Conservation (phyloP, 2,888 invertebrate genomes). For the Aradus depressus region DNA sequence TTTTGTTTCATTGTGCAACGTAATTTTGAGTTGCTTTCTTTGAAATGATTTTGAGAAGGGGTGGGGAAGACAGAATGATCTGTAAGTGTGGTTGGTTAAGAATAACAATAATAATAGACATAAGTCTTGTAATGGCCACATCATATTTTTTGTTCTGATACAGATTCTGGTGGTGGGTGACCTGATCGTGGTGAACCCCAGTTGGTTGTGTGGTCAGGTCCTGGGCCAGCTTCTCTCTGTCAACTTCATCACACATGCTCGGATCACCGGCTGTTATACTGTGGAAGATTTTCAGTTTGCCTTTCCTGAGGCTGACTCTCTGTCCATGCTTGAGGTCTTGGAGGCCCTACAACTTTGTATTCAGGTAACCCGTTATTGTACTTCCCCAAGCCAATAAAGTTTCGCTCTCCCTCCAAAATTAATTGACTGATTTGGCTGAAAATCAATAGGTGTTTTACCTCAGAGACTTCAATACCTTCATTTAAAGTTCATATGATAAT, state of each 20-base stretch:
- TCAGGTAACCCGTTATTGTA: slow-evolving; percentile 43
- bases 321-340: slow-evolving; percentile 53
- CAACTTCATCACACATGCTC: slow-evolving; percentile 42
- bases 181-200: slow-evolving; percentile 51
- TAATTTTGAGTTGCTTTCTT: too few relatives aligned
- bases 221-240: slow-evolving; percentile 53
- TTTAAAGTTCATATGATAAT: too few relatives aligned
- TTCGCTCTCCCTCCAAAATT: too few relatives aligned
- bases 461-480: too few relatives aligned
- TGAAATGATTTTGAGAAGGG: too few relatives aligned
- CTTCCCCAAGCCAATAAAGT: too few relatives aligned
- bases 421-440: too few relatives aligned
- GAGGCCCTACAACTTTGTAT: slow-evolving; percentile 60
- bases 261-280: slow-evolving; percentile 57
- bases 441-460: too few relatives aligned
- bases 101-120: neutral
- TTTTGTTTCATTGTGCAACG: too few relatives aligned
- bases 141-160: neutral
- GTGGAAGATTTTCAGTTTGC: slow-evolving; percentile 60
- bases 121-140: neutral
- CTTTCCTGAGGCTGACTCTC: slow-evolving; percentile 56
- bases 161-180: slow-evolving; percentile 52
- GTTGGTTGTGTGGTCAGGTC: slow-evolving; percentile 55
- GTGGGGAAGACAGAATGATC: too few relatives aligned
- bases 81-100: too few relatives aligned